A percentile compares a stretch with the other conserved stretches of the same genome.
Evolutionary conservation across 1,140 invertebrate species (phyloP).

Genomic region (Microplitis mediator): DNA sequence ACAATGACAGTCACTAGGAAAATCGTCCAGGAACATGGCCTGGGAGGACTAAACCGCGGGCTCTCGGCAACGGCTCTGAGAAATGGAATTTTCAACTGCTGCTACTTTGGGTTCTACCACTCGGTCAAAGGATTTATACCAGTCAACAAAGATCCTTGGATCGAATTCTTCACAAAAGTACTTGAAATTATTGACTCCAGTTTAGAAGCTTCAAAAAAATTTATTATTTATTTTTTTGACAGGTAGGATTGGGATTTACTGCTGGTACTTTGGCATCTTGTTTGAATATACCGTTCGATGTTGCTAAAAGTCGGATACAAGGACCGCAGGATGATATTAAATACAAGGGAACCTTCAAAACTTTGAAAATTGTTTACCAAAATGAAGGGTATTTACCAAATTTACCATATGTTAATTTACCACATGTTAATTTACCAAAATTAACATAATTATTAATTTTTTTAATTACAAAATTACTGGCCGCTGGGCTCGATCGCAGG

Average conservation of each 20-base stretch:
- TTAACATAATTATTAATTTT: conserved; percentile 4
- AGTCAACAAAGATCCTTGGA: conserved; percentile 65
- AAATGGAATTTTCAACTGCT: conserved; percentile 89
- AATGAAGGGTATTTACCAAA: conserved; percentile 91
- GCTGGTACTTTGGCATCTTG: conserved; percentile 84
- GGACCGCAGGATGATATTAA: conserved; percentile 83
- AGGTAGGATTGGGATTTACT: conserved; percentile 83
- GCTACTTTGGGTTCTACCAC: conserved; percentile 95
- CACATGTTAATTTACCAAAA: too few relatives aligned
- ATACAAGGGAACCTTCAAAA: conserved; percentile 77
- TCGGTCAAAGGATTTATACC: conserved; percentile 82
- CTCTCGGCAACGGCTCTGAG: conserved; percentile 84
- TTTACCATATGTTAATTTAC: too few relatives aligned
- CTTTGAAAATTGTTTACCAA: conserved; percentile 77
- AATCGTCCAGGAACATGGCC: conserved; percentile 76
- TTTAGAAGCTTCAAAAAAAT: neutral
- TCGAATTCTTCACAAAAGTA: conserved; percentile 57
- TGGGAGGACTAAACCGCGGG: conserved; percentile 84
- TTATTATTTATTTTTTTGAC: conserved; percentile 39
- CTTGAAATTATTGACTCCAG: conserved; percentile 39
- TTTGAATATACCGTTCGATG: conserved; percentile 94
- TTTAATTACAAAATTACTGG: too few relatives aligned
- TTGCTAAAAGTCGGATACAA: conserved; percentile 93
- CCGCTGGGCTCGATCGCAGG: too few relatives aligned
- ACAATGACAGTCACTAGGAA: conserved; percentile 79